Evolutionary conservation across 2,797 vertebrate species (phyloP).

Genomic region (Sciaenops ocellatus): DNA sequence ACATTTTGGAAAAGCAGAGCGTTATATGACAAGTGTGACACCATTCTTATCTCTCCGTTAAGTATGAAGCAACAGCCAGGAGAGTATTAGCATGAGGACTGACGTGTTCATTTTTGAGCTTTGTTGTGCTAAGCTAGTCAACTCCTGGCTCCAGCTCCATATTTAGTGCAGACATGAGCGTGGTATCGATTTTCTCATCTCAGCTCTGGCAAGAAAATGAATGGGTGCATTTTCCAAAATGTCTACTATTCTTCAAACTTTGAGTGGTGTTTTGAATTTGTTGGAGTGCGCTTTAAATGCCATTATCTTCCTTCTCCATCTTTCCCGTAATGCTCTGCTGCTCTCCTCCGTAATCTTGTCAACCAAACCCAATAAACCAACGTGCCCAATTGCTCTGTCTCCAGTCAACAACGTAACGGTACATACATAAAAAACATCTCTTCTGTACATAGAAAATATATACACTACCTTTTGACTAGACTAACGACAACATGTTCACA

Average conservation of each 20-base stretch:
- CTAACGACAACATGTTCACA: constrained; percentile 66
- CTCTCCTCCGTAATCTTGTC: neutral
- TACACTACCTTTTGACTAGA: constrained; percentile 68
- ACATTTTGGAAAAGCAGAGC: neutral
- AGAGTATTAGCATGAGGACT: neutral
- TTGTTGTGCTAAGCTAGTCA: constrained; percentile 1
- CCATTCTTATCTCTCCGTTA: neutral
- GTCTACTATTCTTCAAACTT: neutral
- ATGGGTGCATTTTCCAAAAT: neutral
- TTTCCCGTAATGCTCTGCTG: constrained; percentile 60
- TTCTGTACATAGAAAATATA: constrained; percentile 74
- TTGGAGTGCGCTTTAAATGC: constrained; percentile 7
- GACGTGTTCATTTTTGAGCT: neutral
- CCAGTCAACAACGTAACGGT: constrained; percentile 20
- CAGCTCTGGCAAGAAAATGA: no score
- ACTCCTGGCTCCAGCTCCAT: neutral
- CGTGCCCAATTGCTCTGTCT: constrained; percentile 11
- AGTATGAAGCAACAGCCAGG: neutral
- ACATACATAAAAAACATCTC: constrained; percentile 53
- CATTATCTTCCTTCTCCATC: constrained; percentile 47
- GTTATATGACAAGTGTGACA: neutral
- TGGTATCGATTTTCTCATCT: neutral
- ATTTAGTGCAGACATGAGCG: neutral
- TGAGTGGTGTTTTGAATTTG: neutral
- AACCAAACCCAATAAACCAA: constrained; percentile 29